These are phyloP conservation scores for Ommatoiulus sabulosus DNA, from an alignment of 2,888 invertebrate genomes.

Conservation along the genomic window DNA sequence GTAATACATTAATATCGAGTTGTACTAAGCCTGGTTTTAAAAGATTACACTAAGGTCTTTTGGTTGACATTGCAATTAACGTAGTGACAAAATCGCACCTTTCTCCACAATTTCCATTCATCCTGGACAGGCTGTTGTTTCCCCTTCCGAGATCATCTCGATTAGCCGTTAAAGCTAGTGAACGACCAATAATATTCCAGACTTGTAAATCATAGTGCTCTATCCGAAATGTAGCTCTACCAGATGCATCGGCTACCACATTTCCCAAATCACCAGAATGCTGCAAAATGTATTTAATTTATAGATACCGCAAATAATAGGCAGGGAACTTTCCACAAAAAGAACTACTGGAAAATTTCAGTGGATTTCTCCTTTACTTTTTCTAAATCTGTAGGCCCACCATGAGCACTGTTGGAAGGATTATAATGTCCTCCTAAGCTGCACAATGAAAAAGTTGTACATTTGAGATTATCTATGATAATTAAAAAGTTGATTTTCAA, in stretches of 20 bases:
- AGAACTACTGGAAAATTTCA: background rate
- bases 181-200: conserved; percentile 73
- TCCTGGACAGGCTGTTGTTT: conserved; percentile 69
- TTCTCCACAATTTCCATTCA: conserved; percentile 76
- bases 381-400: conserved; percentile 69
- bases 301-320: background rate
- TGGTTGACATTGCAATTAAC: background rate
- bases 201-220: conserved; percentile 75
- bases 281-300: conserved; percentile 63
- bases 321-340: conserved; percentile 48
- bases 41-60: too few relatives aligned
- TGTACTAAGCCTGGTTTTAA: background rate
- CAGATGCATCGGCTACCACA: conserved; percentile 73
- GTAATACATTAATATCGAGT: background rate
- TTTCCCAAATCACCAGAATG: conserved; percentile 78
- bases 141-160: conserved; percentile 75
- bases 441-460: background rate
- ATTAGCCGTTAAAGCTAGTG: conserved; percentile 78
- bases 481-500: too few relatives aligned
- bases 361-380: conserved; percentile 64
- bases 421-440: conserved; percentile 75
- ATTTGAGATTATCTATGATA: too few relatives aligned
- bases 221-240: conserved; percentile 76
- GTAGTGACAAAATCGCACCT: conserved; percentile 68
- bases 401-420: conserved; percentile 71